Base-by-base conservation (phyloP, 2,797 vertebrate species). In the Bucorvus abyssinicus region DNA sequence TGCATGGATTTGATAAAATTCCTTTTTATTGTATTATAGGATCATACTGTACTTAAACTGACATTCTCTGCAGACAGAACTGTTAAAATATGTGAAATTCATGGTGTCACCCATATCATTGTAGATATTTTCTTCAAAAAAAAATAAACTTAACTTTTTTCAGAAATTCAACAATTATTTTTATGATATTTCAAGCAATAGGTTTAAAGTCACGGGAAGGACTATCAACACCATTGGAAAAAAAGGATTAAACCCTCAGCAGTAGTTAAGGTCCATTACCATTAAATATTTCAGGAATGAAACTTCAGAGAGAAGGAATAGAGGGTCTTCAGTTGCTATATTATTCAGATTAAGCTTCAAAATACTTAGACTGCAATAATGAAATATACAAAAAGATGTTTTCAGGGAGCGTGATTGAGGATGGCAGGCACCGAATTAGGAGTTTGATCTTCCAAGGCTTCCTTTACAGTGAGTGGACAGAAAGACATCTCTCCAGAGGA, bases 91-190 rank as follows among this genome's bases (percentile, higher is more conserved):
- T 84, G 95, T 96, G 93, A 63, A 83, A 63, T 90, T 79, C 96
- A 95, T 93, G 55, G 47, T 96, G 91, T 97, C 94, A 82, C n/a
- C 69, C 34, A 86, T 95, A 92, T 97, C 94, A 96, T 22, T 96
- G 73, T 93, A 97, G 79, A 97, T 96, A 97, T 95, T 97, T 97
- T 97, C 75, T 96, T 96, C 57, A 92, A 96, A 96, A 96, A 96
- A 86, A 63, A 98, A 98, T 98, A 98, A 98, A 97, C 22, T 84
- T 84, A 90, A 45, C 65, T 94, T 93, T 96, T 93, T 98, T 87
- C 97, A 97, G 87, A 96, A 94, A 90, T 14, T 1, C 2, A 34
- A n/a, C 30, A 38, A 22, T 18, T n/a, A 26, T 67, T 83, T 75
- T 93, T 49, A 40, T 68, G 4, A 8, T 49, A n/a, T 29, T 82